Evolutionary conservation across 2,888 invertebrate genomes (phyloP).

Genomic region (Hydroisotoma schaefferi): DNA sequence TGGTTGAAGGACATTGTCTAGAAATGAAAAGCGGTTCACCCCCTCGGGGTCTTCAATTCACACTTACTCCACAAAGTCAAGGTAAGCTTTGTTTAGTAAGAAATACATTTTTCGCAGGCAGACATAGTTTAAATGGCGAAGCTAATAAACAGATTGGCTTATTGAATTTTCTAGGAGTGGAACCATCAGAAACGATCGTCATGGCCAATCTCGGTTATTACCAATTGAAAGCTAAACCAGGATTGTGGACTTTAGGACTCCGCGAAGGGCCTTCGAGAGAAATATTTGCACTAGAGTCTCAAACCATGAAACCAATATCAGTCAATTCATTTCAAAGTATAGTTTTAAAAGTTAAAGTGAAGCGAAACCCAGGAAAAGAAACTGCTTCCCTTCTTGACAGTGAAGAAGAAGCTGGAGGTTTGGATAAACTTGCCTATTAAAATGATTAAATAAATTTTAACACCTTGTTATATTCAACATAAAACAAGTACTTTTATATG

Average conservation of each 20-base stretch:
- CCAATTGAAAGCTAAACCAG: conserved; percentile 95
- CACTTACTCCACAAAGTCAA: conserved; percentile 70
- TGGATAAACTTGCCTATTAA: conserved; percentile 17
- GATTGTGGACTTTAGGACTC: conserved; percentile 85
- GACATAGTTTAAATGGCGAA: background rate
- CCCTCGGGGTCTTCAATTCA: conserved; percentile 94
- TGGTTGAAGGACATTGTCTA: conserved; percentile 96
- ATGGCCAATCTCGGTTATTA: conserved; percentile 99
- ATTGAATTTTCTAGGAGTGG: background rate
- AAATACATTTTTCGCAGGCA: too few species aligned
- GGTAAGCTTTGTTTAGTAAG: conserved; percentile 16
- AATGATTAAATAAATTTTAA: background rate
- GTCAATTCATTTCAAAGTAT: conserved; percentile 82
- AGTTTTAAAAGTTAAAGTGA: conserved; percentile 84
- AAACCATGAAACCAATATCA: conserved; percentile 57
- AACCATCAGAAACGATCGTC: conserved; percentile 45
- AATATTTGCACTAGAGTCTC: conserved; percentile 82
- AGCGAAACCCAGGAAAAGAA: conserved; percentile 84
- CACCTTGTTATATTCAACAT: background rate
- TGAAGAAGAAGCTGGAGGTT: conserved; percentile 54
- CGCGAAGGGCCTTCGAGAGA: conserved; percentile 91
- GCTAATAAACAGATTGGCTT: background rate
- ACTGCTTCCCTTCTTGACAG: conserved; percentile 82
- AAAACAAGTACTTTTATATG: background rate
- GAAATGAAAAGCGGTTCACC: conserved; percentile 83